A percentile compares a stretch with the other conserved stretches of the same genome.
These are phyloP conservation scores for Parapristionchus giblindavisi DNA, from an alignment of 2,888 invertebrate species.

Conservation along the genomic window DNA sequence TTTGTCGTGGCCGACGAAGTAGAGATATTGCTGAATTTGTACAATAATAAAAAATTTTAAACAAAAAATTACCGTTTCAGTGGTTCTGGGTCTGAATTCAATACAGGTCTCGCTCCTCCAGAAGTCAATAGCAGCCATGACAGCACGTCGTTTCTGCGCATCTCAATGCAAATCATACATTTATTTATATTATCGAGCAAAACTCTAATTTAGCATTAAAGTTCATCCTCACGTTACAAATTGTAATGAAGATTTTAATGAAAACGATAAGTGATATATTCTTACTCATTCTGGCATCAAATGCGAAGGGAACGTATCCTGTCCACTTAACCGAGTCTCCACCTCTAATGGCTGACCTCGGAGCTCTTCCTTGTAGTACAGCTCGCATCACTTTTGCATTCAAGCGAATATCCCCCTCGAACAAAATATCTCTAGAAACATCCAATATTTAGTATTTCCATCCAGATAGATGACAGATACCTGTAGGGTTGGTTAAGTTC, in stretches of 20 bases:
- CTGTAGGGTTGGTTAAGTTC: too few relatives aligned
- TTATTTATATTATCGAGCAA: not conserved
- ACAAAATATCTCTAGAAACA: slow-evolving; percentile 27
- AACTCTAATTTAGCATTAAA: not conserved
- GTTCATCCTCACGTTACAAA: too few relatives aligned
- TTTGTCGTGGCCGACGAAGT: slow-evolving; percentile 31
- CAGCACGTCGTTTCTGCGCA: not conserved
- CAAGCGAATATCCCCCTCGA: slow-evolving; percentile 34
- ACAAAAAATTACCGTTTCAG: not conserved
- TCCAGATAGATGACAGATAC: not conserved
- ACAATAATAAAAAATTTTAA: not conserved
- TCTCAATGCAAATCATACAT: not conserved
- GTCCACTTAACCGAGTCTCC: not conserved
- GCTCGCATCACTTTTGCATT: not conserved
- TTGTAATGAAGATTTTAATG: too few relatives aligned
- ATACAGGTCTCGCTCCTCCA: slow-evolving; percentile 32
- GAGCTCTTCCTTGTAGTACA: not conserved
- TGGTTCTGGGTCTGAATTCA: slow-evolving; percentile 11
- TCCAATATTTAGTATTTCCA: not conserved
- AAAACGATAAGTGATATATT: not conserved
- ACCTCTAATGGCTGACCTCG: not conserved
- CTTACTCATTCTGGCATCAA: not conserved
- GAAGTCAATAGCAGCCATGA: slow-evolving; percentile 9
- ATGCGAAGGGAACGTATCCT: slow-evolving; percentile 14
- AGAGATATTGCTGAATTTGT: not conserved